A percentile compares a stretch with the other conserved stretches of the same genome.
Evolutionary conservation across 2,888 invertebrate genomes (phyloP).

Genomic region (Stenurella melanura): DNA sequence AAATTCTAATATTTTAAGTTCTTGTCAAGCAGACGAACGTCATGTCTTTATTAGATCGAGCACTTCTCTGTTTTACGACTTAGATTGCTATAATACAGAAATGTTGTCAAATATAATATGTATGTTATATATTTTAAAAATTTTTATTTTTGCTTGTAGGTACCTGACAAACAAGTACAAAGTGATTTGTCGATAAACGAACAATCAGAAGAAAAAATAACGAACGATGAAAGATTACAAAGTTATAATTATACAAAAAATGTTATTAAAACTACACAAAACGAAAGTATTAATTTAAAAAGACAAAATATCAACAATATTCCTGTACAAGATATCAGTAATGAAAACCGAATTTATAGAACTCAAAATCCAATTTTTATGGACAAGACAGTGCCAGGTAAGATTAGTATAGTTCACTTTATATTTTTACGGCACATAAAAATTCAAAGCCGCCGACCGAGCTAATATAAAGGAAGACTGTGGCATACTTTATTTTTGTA

Average conservation of each 20-base stretch:
- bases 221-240: constrained; percentile 42
- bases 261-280: constrained; percentile 38
- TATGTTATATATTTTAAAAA: too few relatives aligned
- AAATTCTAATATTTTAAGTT: too few relatives aligned
- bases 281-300: constrained; percentile 47
- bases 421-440: too few relatives aligned
- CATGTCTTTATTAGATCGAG: too few relatives aligned
- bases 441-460: too few relatives aligned
- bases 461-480: too few relatives aligned
- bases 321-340: constrained; percentile 42
- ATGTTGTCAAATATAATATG: background rate
- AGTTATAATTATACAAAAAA: constrained; percentile 37
- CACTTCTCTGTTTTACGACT: too few relatives aligned
- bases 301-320: constrained; percentile 42
- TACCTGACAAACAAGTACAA: constrained; percentile 61
- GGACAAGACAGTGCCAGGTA: constrained; percentile 49
- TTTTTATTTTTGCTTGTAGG: constrained; percentile 51
- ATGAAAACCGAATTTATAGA: constrained; percentile 27
- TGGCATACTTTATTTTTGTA: too few relatives aligned
- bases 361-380: constrained; percentile 31
- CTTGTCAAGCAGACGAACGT: too few relatives aligned
- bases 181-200: constrained; percentile 46
- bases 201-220: constrained; percentile 40
- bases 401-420: too few relatives aligned
- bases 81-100: too few relatives aligned